A percentile compares a stretch with the other conserved stretches of the same genome.
These are phyloP conservation scores for Antedon mediterranea DNA, from an alignment of 53 echinoderm and acorn worm species.

Conservation along the genomic window DNA sequence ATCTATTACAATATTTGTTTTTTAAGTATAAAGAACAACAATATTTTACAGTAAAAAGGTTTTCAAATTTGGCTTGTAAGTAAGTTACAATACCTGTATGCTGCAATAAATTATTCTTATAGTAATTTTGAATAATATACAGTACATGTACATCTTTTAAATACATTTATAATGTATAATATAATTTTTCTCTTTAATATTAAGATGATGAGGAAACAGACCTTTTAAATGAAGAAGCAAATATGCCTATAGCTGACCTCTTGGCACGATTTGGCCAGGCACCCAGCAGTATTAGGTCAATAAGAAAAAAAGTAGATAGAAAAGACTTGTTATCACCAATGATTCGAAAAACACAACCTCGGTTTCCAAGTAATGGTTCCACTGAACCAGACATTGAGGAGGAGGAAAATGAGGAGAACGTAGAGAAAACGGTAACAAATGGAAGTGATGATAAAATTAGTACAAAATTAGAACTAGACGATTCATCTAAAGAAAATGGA, in stretches of 20 bases:
- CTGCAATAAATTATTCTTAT: no score
- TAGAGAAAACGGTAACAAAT: not conserved
- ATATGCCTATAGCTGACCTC: conserved; percentile 76
- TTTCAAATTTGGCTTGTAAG: no score
- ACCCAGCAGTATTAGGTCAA: conserved; percentile 50
- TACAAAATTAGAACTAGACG: conserved; percentile 4
- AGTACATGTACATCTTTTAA: not conserved
- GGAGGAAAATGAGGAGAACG: conserved; percentile 4
- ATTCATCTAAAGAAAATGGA: conserved; percentile 6
- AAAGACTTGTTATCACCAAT: conserved; percentile 75
- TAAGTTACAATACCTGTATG: no score
- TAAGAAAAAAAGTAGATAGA: conserved; percentile 53
- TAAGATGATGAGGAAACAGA: conserved; percentile 74
- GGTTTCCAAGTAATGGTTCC: conserved; percentile 18
- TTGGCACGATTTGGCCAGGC: conserved; percentile 55
- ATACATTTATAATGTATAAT: no score
- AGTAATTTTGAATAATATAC: not conserved
- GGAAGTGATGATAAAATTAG: conserved; percentile 25
- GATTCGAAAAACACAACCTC: conserved; percentile 64
- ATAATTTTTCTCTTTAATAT: conserved; percentile 7
- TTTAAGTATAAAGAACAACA: no score
- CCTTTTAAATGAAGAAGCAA: conserved; percentile 74
- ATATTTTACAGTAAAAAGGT: no score
- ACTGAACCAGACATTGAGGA: conserved; percentile 3
- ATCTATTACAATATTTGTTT: no score